Base-by-base conservation (phyloP, 2,888 invertebrate genomes). In the Drosophila fungiperda region DNA sequence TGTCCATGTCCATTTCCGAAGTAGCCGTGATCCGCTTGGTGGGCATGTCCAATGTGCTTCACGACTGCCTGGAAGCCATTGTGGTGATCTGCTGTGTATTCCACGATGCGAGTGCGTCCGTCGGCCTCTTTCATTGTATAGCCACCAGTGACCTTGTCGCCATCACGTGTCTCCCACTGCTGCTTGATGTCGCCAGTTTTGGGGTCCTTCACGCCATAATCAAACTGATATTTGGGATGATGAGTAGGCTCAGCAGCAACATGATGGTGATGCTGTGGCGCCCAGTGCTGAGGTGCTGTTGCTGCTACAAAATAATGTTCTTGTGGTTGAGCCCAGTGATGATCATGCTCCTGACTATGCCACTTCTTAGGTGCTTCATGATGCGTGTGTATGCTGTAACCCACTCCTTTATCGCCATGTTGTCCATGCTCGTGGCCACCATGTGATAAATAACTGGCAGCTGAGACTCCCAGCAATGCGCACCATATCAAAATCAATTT, bases 81-180 rank as follows among this genome's bases (percentile, higher is more conserved):
- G 64, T 94, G 94, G 75, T 93, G 92, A 76, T 94, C 94, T 8
- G 94, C 93, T 26, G 92, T 91, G 80, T 94, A 94, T 83, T 94
- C 93, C n/a, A 94, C 94, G 73, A 94, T 87, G 78, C 94, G 91
- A 64, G 94, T 93, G 23, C 94, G 94, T 48, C 94, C 94, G 79
- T 94, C 94, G 23, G 94, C 92, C 90, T 94, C 23, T 23, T 23
- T 23, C 23, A 23, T 23, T 23, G 23, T 23, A 23, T 23, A 23
- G 23, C 23, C 23, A 78, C 93, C 92, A 81, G 94, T 94, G 26
- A 94, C 94, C 70, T 91, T 89, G 79, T 94, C 94, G 17, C 94
- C 94, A 82, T 94, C 94, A 45, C 94, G 93, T 62, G 93, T 93
- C 89, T 94, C 94, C 91, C 93, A 93, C 78, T 94, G 94, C 66